Conservation (phyloP, 1,140 invertebrate genomes). For the Cataglyphis hispanica region DNA sequence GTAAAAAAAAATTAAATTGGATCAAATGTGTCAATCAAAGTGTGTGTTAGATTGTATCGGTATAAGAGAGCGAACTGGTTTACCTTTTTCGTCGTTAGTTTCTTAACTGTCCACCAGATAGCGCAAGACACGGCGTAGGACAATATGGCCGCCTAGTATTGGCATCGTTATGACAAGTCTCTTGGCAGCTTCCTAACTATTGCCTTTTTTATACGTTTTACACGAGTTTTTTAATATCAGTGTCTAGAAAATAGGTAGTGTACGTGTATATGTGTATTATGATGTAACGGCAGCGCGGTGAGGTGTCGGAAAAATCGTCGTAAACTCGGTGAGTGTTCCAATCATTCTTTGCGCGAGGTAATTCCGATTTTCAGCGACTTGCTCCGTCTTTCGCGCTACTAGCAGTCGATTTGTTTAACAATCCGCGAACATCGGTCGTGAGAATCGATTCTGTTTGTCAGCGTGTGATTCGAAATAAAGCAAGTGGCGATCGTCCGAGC, state of each 20-base stretch:
- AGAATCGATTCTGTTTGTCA: neutral
- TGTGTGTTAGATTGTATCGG: no score
- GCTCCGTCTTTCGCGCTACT: constrained; percentile 63
- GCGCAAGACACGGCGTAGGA: neutral
- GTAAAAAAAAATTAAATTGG: no score
- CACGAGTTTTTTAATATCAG: constrained; percentile 73
- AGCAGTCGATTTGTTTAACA: constrained; percentile 73
- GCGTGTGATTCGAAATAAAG: neutral
- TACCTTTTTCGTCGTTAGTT: neutral
- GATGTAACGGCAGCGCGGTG: constrained; percentile 65
- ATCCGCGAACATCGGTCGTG: neutral
- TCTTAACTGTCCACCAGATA: neutral
- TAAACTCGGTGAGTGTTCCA: constrained; percentile 76
- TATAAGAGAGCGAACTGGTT: no score
- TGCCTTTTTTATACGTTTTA: constrained; percentile 81
- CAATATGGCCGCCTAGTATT: constrained; percentile 83
- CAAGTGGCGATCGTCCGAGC: neutral
- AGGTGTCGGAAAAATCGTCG: constrained; percentile 34
- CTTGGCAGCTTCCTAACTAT: constrained; percentile 80
- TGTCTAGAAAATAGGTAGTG: constrained; percentile 69
- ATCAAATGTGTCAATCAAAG: no score
- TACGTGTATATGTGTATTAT: constrained; percentile 65
- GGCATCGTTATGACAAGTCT: constrained; percentile 82
- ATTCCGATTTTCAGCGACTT: neutral
- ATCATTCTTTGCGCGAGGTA: constrained; percentile 38